Evolutionary conservation across 2,113 vertebrate genomes (phyloP).

Genomic region (Zosterops lateralis): DNA sequence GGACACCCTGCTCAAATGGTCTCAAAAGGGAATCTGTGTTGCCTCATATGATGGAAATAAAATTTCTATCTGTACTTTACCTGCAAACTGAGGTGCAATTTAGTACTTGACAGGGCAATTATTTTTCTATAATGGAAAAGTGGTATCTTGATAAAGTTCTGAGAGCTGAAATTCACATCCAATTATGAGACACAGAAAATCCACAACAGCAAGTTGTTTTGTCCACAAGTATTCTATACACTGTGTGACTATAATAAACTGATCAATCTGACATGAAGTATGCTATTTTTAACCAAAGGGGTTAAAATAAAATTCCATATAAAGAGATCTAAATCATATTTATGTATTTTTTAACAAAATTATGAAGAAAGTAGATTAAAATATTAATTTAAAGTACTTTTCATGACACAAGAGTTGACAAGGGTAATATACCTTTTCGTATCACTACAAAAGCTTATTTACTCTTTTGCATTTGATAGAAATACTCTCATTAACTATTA

Average conservation of each 20-base stretch:
- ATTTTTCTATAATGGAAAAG: background rate
- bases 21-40: background rate
- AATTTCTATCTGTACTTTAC: background rate
- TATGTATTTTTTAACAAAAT: background rate
- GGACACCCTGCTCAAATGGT: background rate
- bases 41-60: background rate
- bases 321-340: background rate
- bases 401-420: background rate
- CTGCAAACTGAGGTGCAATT: background rate
- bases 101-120: background rate
- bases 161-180: background rate
- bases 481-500: background rate
- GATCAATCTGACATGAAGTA: background rate
- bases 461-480: background rate
- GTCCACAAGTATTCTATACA: background rate
- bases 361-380: background rate
- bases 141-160: background rate
- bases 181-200: background rate
- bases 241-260: background rate
- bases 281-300: background rate
- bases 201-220: background rate
- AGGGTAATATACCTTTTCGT: background rate
- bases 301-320: background rate
- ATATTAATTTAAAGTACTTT: background rate
- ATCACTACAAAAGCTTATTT: background rate